Evolutionary conservation across 2,888 invertebrate species (phyloP), one percentile per base, ranked within the genome.

Genomic region (Smittia aterrima): DNA sequence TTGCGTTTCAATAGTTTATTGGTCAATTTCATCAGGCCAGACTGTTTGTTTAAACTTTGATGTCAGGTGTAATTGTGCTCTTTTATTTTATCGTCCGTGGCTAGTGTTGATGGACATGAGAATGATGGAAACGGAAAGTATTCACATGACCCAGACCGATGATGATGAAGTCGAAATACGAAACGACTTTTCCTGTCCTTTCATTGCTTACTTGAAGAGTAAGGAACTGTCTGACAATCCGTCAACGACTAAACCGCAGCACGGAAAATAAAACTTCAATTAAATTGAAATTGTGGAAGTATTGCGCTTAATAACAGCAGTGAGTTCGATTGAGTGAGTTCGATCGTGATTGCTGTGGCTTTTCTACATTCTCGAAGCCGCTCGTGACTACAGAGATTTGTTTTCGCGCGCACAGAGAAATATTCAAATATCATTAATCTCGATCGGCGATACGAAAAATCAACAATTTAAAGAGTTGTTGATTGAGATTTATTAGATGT

Each of bases 351-450:
- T 64, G 16, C 64, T 64, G 64, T 9, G 20, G 64, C 64, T 20
- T 64, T 64, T 25, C n/a, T n/a, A 27, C 27, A 13, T 11, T 58
- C 22, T 58, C 58, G 18, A 1, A 27, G 25, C n/a, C n/a, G n/a
- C 16, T 64, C 64, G 27, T 64, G 64, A 64, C 58, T 6, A 38
- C 13, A 13, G 16, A 25, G 25, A 13, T 25, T 64, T 27, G n/a
- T 13, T 27, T 24, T 64, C 16, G 25, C 58, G 58, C 58, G 20
- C 58, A 18, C 58, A 58, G 47, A 58, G 22, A 18, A 18, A 58
- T 58, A 58, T 58, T 22, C 18, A 58, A 58, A 58, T 64, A 64
- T 64, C 64, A 27, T 64, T 64, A 64, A 27, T 64, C 64, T 58
- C 58, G 9, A 18, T 1, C 58, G 58, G 22, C n/a, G 58, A 58